Evolutionary conservation across 2,888 invertebrate genomes (phyloP).

Genomic region (Tethea ocularis): DNA sequence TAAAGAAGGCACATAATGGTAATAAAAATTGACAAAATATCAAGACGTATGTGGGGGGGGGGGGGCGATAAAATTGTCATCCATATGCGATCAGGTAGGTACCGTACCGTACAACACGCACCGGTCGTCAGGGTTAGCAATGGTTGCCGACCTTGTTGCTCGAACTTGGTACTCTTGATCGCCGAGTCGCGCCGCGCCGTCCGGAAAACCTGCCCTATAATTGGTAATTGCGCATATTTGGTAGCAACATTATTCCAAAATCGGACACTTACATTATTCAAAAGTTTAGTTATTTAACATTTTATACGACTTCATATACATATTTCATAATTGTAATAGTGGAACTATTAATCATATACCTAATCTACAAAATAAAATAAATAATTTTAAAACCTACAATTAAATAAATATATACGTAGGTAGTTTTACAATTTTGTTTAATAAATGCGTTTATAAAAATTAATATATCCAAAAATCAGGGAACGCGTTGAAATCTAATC

Average conservation of each 20-base stretch:
- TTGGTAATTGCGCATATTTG: slow-evolving; percentile 22
- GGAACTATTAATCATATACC: too few relatives aligned
- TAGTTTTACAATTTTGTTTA: too few relatives aligned
- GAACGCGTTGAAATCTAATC: slow-evolving; percentile 4
- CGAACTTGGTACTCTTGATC: slow-evolving; percentile 25
- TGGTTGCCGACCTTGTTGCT: slow-evolving; percentile 33
- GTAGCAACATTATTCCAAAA: slow-evolving; percentile 14
- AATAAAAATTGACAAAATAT: background rate
- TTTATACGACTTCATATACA: too few relatives aligned
- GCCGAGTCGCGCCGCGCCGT: slow-evolving; percentile 10
- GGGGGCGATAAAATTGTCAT: background rate
- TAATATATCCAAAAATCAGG: background rate
- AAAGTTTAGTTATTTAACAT: background rate
- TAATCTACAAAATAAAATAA: too few relatives aligned
- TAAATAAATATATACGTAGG: too few relatives aligned
- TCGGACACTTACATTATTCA: background rate
- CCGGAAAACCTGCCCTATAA: slow-evolving; percentile 30
- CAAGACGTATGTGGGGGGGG: background rate
- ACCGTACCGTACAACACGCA: background rate
- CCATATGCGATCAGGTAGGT: background rate
- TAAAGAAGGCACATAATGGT: background rate
- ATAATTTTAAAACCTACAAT: too few relatives aligned
- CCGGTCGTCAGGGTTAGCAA: slow-evolving; percentile 35
- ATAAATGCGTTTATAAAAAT: background rate
- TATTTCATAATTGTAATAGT: too few relatives aligned